Evolutionary conservation across 2,888 invertebrate genomes (phyloP), one percentile per base, ranked within the genome.

Genomic region (Pyralis farinalis): DNA sequence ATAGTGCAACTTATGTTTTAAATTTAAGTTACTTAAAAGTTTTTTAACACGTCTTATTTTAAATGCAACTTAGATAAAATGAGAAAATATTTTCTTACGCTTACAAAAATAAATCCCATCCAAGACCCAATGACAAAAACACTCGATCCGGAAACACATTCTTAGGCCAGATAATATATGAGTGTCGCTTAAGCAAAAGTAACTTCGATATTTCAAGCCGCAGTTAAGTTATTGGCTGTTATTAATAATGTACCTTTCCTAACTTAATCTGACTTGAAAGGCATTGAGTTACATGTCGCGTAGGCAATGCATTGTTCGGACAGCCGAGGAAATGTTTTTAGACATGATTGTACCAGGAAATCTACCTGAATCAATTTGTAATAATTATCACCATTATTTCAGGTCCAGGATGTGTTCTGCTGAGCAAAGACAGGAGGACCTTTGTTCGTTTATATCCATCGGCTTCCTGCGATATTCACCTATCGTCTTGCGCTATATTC

Each of bases 211-310:
- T 85, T 84, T 86, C 84, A 86, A 83, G 74, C 71, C 58, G 59
- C 64, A 62, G 71, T 72, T 84, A 83, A 87, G 72, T 84, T 87
- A 87, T 87, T 84, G 86, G 79, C 70, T 67, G 82, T 81, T 87
- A 86, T 87, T 86, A 86, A 86, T 84, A 87, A 86, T 69, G 67
- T 68, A 73, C 72, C 80, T 83, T 83, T 81, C 78, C 76, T 82
- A 80, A 84, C 80, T 82, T 87, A 86, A 87, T 87, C 87, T 80
- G 85, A 83, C 85, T 87, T 82, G 80, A 83, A 77, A 83, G 71
- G 80, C 77, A 75, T 81, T 73, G 82, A 83, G 78, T 75, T 71
- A 70, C 65, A 63, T 69, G 75, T 81, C 79, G 80, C 74, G 75
- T 69, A 71, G 71, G 58, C 74, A 62, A 74, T 68, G 71, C 62